Evolutionary conservation across 2,113 vertebrate genomes (phyloP), one percentile per base, ranked within the genome.

Genomic region (Triplophysa rosa): DNA sequence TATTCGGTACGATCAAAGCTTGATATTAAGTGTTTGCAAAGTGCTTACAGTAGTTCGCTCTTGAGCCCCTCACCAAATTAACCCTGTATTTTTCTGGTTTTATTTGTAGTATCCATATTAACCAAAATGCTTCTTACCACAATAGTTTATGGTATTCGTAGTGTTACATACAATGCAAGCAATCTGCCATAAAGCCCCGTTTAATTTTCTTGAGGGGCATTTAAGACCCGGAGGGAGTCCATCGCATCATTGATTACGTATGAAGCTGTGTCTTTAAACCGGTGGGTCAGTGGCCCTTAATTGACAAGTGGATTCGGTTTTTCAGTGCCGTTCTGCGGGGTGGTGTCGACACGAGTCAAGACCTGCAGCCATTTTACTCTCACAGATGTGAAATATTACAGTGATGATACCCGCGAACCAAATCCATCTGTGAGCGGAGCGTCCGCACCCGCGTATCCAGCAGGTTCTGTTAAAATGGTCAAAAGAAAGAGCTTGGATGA

Each of bases 401-500:
- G 67, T 54, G 24, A 79, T 23, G 56, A 45, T 47, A 33, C 16
- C 54, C 61, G 61, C 21, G 68, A 71, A 42, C 21, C 42, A 68
- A 37, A 81, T 16, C 24, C 40, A 17, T 37, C 21, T 37, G 1
- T 68, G 52, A 45, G 42, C 26, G 49, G 49, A n/a, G 8, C 40
- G 64, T 52, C 42, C 16, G 79, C 26, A 49, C 62, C 69, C 42
- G 37, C 19, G 37, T 11, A 49, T 62, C 54, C 33, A 13, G 54
- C 40, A 49, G 54, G 24, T 21, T 24, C 14, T 78, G 83, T 33
- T 79, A 91, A 54, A 84, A 99, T 99, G 97, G 97, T 98, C 94
- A 99, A 99, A 91, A 92, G 98, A 90, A 99, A 99, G 85, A 98
- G 96, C 95, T 90, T 97, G 16, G 97, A 98, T 85, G 97, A 97